phyloP scores from a whole-genome alignment of 2,797 vertebrate species.

The Coreius guichenoti region DNA sequence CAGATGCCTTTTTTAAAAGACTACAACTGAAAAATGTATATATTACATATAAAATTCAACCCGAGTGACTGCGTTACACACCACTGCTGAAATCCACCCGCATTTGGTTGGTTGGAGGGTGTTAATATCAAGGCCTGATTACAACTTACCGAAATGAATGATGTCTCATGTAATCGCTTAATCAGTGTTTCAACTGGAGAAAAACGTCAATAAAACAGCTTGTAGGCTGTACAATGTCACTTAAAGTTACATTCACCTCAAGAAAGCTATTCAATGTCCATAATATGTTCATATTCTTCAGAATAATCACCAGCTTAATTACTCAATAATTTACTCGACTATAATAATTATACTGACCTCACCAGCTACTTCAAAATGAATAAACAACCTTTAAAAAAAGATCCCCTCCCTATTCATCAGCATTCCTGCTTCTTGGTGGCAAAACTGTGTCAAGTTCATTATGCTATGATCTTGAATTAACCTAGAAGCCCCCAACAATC shows the following conservation, averaged over 20 bases:
- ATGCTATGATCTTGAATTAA: conserved; percentile 60
- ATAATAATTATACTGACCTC: neutral
- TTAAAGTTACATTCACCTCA: neutral
- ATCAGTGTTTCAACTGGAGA: too few species aligned
- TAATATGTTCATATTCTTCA: neutral
- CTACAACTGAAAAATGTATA: too few species aligned
- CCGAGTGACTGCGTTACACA: too few species aligned
- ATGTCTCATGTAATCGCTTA: too few species aligned
- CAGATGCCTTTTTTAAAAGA: too few species aligned
- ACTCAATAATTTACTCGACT: neutral
- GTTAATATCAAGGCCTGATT: too few species aligned
- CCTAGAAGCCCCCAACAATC: conserved; percentile 38
- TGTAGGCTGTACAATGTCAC: too few species aligned
- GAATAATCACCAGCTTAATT: neutral
- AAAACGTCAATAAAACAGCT: too few species aligned
- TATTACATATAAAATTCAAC: too few species aligned
- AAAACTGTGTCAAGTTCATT: conserved; percentile 50
- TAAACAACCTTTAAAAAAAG: conserved; percentile 4
- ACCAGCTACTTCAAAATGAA: neutral
- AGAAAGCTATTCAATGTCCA: neutral
- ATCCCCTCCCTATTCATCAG: conserved; percentile 29
- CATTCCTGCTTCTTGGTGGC: neutral
- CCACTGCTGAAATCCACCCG: too few species aligned
- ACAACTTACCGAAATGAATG: too few species aligned
- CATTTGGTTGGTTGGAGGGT: too few species aligned